phyloP scores from a whole-genome alignment of 2,888 invertebrate species.

The Phorcus lineatus region DNA sequence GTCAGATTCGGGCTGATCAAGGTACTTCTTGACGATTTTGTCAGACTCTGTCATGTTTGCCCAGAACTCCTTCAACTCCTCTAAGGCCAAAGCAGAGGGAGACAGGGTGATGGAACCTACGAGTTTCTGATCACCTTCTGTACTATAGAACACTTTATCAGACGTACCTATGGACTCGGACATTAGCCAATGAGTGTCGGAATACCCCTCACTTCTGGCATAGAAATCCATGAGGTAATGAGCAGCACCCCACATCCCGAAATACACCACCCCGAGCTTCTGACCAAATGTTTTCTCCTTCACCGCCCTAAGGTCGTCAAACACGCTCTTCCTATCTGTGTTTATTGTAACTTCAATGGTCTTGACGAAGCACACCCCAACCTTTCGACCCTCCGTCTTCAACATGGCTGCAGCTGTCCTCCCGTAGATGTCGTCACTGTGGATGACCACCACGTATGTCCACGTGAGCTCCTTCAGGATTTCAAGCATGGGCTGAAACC shows the following conservation, averaged over 20 bases:
- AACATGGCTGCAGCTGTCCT: slow-evolving; percentile 33
- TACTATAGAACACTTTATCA: slow-evolving; percentile 33
- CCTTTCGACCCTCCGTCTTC: slow-evolving; percentile 38
- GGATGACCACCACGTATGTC: slow-evolving; percentile 59
- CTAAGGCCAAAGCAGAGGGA: slow-evolving; percentile 35
- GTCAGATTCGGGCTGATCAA: neutral
- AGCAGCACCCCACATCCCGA: slow-evolving; percentile 49
- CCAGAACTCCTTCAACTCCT: slow-evolving; percentile 35
- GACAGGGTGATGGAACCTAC: slow-evolving; percentile 49
- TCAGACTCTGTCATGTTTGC: neutral
- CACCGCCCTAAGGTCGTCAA: slow-evolving; percentile 34
- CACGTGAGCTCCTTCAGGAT: slow-evolving; percentile 52
- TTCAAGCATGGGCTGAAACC: slow-evolving; percentile 53
- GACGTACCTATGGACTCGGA: slow-evolving; percentile 54
- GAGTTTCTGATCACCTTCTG: slow-evolving; percentile 33
- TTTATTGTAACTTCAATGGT: slow-evolving; percentile 15
- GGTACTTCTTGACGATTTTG: slow-evolving; percentile 4
- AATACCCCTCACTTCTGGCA: neutral
- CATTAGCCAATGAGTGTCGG: slow-evolving; percentile 55
- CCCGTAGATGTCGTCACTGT: slow-evolving; percentile 58
- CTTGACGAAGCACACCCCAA: slow-evolving; percentile 58
- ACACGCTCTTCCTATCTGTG: neutral
- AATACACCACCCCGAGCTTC: slow-evolving; percentile 56
- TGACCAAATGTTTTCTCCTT: slow-evolving; percentile 36
- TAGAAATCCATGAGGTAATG: slow-evolving; percentile 41